Conservation (phyloP, 2,888 invertebrate genomes). For the Eucera pruinosa region DNA sequence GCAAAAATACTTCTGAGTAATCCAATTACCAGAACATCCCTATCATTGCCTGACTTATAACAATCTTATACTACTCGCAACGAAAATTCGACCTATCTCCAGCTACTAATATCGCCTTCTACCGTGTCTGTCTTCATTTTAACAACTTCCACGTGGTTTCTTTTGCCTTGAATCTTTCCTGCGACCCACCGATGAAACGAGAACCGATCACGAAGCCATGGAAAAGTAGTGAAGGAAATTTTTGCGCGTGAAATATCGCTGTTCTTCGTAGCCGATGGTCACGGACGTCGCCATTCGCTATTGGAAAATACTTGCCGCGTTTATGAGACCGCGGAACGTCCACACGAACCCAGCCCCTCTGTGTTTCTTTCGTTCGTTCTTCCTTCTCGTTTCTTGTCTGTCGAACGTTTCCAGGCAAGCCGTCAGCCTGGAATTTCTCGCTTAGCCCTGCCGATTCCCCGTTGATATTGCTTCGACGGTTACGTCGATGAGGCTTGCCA, state of each 20-base stretch:
- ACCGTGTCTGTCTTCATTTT: constrained; percentile 66
- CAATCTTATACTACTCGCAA: too few species aligned
- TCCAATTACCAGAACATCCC: too few species aligned
- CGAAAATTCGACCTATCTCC: too few species aligned
- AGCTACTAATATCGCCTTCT: too few species aligned
- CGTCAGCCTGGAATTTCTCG: constrained; percentile 30
- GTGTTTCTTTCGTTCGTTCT: constrained; percentile 23
- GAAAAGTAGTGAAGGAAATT: constrained; percentile 18
- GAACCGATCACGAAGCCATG: neutral
- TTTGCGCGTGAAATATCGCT: constrained; percentile 69
- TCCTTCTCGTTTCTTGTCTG: constrained; percentile 22
- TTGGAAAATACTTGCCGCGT: constrained; percentile 69
- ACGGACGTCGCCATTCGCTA: constrained; percentile 35
- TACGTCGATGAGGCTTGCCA: constrained; percentile 6
- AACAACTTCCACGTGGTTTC: constrained; percentile 35
- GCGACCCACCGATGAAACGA: neutral
- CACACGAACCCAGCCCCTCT: constrained; percentile 10
- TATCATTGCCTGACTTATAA: too few species aligned
- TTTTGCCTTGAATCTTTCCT: constrained; percentile 37
- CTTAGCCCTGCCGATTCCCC: constrained; percentile 12
- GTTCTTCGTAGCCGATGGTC: neutral
- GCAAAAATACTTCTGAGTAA: too few species aligned
- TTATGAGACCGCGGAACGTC: constrained; percentile 53
- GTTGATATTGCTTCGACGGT: constrained; percentile 35
- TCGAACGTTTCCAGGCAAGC: neutral